These are phyloP conservation scores for Myrmecobius fasciatus DNA, from an alignment of 2,113 vertebrate species.

Conservation along the genomic window DNA sequence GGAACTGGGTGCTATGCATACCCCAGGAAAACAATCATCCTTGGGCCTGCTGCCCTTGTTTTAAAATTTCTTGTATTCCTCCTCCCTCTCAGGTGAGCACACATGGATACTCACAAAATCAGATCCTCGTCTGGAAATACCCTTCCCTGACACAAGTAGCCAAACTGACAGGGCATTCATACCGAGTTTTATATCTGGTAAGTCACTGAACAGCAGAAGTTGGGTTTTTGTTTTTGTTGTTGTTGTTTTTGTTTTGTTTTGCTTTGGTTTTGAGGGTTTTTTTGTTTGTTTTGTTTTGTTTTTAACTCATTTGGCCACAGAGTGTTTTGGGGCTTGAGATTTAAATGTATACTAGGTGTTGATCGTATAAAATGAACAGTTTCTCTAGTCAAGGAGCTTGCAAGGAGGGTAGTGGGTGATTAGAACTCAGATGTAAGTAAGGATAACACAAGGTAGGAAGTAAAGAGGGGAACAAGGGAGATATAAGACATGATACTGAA, in stretches of 20 bases:
- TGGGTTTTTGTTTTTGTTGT: no score
- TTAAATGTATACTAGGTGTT: neutral
- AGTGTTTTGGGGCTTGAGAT: neutral
- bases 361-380: neutral
- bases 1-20: neutral
- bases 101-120: slow-evolving; percentile 98
- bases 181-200: slow-evolving; percentile 97
- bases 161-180: slow-evolving; percentile 97
- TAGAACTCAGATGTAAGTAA: neutral
- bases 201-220: slow-evolving; percentile 63
- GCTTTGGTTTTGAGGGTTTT: no score
- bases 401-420: neutral
- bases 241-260: neutral
- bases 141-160: slow-evolving; percentile 98
- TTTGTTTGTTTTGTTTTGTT: neutral
- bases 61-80: neutral
- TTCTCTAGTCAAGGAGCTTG: neutral
- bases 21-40: no score
- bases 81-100: slow-evolving; percentile 92
- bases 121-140: slow-evolving; percentile 99
- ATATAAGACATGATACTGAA: neutral
- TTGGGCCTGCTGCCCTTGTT: accelerated
- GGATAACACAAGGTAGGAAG: neutral
- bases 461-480: neutral
- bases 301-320: neutral